Conservation (phyloP, 2,888 invertebrate genomes). For the Drosophila merina region DNA sequence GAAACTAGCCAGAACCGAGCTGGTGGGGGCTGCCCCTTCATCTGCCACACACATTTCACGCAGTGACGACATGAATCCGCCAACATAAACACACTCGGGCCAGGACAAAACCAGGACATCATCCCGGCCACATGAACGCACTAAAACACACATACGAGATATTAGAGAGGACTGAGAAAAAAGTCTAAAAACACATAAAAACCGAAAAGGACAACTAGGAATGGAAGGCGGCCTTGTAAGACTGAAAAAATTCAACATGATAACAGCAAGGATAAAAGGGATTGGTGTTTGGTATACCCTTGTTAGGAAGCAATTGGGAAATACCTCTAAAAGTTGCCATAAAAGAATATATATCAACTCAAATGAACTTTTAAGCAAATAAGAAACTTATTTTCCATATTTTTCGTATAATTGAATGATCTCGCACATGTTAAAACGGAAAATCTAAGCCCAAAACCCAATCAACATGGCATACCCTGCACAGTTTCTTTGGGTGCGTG, state of each 20-base stretch:
- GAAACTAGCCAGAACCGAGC: conserved; percentile 65
- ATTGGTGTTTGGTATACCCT: background rate
- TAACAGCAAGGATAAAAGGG: conserved; percentile 1
- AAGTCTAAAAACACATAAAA: conserved; percentile 52
- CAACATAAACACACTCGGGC: conserved; percentile 73
- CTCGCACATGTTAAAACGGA: background rate
- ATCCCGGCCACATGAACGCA: conserved; percentile 29
- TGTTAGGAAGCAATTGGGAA: background rate
- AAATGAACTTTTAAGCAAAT: too few species aligned
- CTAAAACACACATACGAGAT: conserved; percentile 55
- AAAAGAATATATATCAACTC: background rate
- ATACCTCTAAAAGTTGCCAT: background rate
- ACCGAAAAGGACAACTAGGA: conserved; percentile 56
- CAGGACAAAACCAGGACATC: conserved; percentile 34
- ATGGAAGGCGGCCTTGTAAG: conserved; percentile 17
- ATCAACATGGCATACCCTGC: background rate
- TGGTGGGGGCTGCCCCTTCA: conserved; percentile 45
- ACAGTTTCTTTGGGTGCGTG: conserved; percentile 39
- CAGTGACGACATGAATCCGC: conserved; percentile 80
- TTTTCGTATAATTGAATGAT: background rate
- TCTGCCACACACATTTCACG: conserved; percentile 78
- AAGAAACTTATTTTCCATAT: background rate
- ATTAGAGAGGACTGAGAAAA: conserved; percentile 47
- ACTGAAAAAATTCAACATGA: conserved; percentile 10
- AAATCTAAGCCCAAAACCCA: background rate